Evolutionary conservation across 2,113 vertebrate genomes (phyloP), one percentile per base, ranked within the genome.

Genomic region (Equus przewalskii): DNA sequence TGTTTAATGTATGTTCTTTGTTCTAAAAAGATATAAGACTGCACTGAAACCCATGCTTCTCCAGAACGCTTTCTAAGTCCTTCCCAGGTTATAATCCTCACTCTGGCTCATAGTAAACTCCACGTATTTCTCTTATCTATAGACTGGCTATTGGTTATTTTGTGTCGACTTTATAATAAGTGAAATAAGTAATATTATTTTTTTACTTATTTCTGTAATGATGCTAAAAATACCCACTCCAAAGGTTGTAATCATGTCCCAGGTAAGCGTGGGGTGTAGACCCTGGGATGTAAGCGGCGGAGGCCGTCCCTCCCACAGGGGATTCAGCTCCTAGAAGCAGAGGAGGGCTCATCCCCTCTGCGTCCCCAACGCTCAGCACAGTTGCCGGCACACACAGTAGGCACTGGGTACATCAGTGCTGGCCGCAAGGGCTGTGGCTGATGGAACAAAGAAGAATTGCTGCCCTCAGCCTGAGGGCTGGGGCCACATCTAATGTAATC

Each of bases 361-460:
- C 0, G 5, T 3, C 65, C 73, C 79, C 49, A 33, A 4, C 26
- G 1, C 18, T n/a, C 6, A 30, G 76, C 7, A 9, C 4, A 12
- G 2, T 4, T 4, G 6, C 64, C 0, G n/a, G 19, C 76, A 28
- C 28, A 28, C 28, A 2, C 0, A 46, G 51, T 7, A 33, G 21
- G 28, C 19, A 51, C 89, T n/a, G 64, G 6, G 3, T 4, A 21
- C 62, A 7, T 19, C 26, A 6, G 46, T 7, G n/a, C 62, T 5
- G 24, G 24, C 15, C 24, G 9, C 4, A 3, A 8, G 33, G 41
- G 15, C 10, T 3, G 26, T 8, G 41, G 30, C 60, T 26, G 60
- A 19, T n/a, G 1, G 15, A n/a, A 11, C 0, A 8, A n/a, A 51
- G 18, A 26, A 36, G 28, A 1, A 56, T 12, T 1, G 8, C 44